Base-by-base conservation (phyloP, 2,113 vertebrate species). In the Chaetura pelagica region DNA sequence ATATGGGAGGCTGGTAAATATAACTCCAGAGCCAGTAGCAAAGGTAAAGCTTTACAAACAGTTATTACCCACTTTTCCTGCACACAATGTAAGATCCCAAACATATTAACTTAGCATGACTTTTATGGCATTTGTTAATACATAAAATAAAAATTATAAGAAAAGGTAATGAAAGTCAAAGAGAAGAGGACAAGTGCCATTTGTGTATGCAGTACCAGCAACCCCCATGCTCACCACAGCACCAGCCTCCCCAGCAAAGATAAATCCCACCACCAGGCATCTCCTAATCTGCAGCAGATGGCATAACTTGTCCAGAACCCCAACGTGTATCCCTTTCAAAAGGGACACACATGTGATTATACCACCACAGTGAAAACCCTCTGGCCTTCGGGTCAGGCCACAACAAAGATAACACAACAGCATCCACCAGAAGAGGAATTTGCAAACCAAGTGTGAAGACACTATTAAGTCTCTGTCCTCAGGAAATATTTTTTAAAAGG, bases 401-500 rank as follows among this genome's bases (percentile, higher is more conserved):
- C 22, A 18, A 46, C 71, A 90, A 69, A 75, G 73, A 12, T 2
- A 71, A 66, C 30, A 29, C 87, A 68, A 77, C 69, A 94, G 80
- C 95, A 91, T 71, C 80, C 94, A 94, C 52, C 87, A 89, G 80
- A 91, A 91, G 35, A 90, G 55, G 46, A 95, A 82, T 74, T 54
- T 84, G 72, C 8, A 18, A 94, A 83, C 78, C 4, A 15, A 94
- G 81, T 3, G 2, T 64, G 22, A 93, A 74, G 48, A 49, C 72
- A 48, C 79, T 62, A 35, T 49, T 6, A 79, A 92, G 76, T 69
- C 59, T 75, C 58, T 97, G 90, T 73, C 44, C 94, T 85, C 89
- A 94, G 88, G 77, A 97, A 83, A 74, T 90, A 64, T 83, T 89
- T 83, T 89, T 96, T 27, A 63, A 84, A 98, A 98, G 98, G 97